phyloP scores from a whole-genome alignment of 2,797 vertebrate species.

The Oryzias dopingdopingensis region DNA sequence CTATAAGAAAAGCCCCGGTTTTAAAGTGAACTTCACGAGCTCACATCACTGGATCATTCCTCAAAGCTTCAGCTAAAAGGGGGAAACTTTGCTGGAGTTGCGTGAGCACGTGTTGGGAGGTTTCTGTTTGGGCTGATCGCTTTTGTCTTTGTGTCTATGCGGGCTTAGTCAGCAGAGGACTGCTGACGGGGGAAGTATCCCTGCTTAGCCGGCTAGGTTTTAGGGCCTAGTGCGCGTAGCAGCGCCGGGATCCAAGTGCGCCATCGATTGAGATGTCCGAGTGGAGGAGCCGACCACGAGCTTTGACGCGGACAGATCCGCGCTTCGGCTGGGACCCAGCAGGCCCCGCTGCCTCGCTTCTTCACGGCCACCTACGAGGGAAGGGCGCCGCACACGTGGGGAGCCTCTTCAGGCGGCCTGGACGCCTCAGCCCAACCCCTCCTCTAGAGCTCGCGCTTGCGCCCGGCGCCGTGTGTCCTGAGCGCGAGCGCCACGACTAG shows the following conservation, averaged over 20 bases:
- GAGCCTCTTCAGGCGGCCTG: slow-evolving; percentile 51
- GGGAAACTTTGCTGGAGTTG: neutral
- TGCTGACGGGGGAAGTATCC: slow-evolving; percentile 60
- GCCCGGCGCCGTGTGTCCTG: slow-evolving; percentile 56
- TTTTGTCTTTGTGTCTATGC: slow-evolving; percentile 52
- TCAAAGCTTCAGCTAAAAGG: slow-evolving; percentile 5
- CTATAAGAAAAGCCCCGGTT: too few species aligned
- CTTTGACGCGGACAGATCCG: slow-evolving; percentile 18
- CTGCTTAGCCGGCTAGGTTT: slow-evolving; percentile 65
- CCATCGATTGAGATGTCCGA: slow-evolving; percentile 43
- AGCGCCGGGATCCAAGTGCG: slow-evolving; percentile 66
- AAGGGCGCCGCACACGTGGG: slow-evolving; percentile 68
- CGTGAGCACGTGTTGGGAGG: slow-evolving; percentile 8
- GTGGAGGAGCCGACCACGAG: slow-evolving; percentile 27
- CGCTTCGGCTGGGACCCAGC: slow-evolving; percentile 13
- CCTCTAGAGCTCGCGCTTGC: slow-evolving; percentile 67
- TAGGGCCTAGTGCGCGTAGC: slow-evolving; percentile 69
- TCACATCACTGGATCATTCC: slow-evolving; percentile 6
- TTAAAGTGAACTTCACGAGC: too few species aligned
- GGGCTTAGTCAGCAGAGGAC: slow-evolving; percentile 59
- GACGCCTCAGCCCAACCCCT: slow-evolving; percentile 62
- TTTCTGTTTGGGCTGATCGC: slow-evolving; percentile 23
- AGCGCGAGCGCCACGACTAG: slow-evolving; percentile 68
- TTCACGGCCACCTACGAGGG: slow-evolving; percentile 9
- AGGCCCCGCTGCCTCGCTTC: slow-evolving; percentile 17